A percentile compares a stretch with the other conserved stretches of the same genome.
Conservation (phyloP, 2,113 vertebrate genomes). For the Nerophis lumbriciformis region DNA sequence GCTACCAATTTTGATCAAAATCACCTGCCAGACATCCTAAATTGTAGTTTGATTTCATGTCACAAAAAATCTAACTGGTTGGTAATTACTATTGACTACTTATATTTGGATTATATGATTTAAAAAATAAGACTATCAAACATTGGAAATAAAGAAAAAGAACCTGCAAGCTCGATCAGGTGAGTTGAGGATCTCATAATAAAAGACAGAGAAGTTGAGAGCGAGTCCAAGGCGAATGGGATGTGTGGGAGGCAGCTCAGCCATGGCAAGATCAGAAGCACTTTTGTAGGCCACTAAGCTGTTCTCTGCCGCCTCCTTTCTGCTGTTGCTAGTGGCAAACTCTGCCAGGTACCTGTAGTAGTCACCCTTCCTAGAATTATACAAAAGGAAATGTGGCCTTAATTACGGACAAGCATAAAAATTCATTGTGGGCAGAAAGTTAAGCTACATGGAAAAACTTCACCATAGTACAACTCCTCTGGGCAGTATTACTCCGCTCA, state of each 20-base stretch:
- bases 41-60: not conserved
- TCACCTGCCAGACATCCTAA: not conserved
- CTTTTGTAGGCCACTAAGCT: constrained; percentile 98
- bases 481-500: too few relatives aligned
- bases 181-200: constrained; percentile 99
- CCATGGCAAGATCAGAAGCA: constrained; percentile 95
- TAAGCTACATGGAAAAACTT: too few relatives aligned
- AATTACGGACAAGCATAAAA: too few relatives aligned
- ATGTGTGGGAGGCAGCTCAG: constrained; percentile 93
- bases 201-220: constrained; percentile 99
- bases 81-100: not conserved
- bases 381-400: not conserved
- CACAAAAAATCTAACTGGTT: not conserved
- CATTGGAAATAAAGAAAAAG: constrained; percentile 9
- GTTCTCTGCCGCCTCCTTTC: constrained; percentile 98
- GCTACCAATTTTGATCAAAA: not conserved
- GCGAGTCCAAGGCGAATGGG: constrained; percentile 97
- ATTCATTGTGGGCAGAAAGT: too few relatives aligned
- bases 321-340: constrained; percentile 95
- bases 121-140: not conserved
- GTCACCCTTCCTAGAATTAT: constrained; percentile 89
- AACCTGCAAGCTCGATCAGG: constrained; percentile 98
- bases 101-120: too few relatives aligned
- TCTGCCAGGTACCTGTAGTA: constrained; percentile 99
- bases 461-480: too few relatives aligned